Percentiles rank a stretch among this genome's conserved stretches.
These are phyloP conservation scores for Crossocerus cetratus DNA, from an alignment of 2,888 invertebrate species.

Conservation along the genomic window DNA sequence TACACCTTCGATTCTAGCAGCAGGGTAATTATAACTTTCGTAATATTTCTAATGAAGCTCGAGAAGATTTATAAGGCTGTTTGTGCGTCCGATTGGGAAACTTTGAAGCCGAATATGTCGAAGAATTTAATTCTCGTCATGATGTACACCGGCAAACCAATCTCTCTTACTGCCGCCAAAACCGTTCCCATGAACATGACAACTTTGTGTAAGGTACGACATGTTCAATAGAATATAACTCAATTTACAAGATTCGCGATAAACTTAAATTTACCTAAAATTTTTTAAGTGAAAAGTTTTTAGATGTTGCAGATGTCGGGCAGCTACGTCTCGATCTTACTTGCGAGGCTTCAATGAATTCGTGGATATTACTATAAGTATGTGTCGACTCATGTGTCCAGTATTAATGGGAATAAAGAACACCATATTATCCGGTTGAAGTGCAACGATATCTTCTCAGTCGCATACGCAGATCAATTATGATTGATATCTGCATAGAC, in stretches of 20 bases:
- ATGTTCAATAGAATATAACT: background rate
- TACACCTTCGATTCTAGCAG: too few relatives aligned
- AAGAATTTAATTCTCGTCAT: slow-evolving; percentile 38
- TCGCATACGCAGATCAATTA: too few relatives aligned
- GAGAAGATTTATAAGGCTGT: slow-evolving; percentile 20
- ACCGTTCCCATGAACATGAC: slow-evolving; percentile 41
- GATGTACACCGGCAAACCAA: slow-evolving; percentile 31
- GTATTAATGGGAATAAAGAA: background rate
- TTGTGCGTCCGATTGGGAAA: slow-evolving; percentile 29
- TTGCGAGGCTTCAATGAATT: slow-evolving; percentile 3
- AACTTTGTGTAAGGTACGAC: slow-evolving; percentile 43
- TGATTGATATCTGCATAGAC: too few relatives aligned
- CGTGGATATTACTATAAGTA: too few relatives aligned
- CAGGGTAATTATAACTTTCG: too few relatives aligned
- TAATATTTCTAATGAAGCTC: slow-evolving; percentile 11
- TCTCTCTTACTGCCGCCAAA: slow-evolving; percentile 47
- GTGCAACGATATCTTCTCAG: too few relatives aligned
- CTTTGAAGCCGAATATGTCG: slow-evolving; percentile 15
- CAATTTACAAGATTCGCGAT: background rate
- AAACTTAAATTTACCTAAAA: background rate
- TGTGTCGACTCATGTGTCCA: background rate
- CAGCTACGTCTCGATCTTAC: slow-evolving; percentile 19
- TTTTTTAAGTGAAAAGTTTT: slow-evolving; percentile 8
- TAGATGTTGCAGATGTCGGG: slow-evolving; percentile 29
- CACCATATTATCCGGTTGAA: background rate